These are phyloP conservation scores for Clunio marinus DNA, from an alignment of 2,888 invertebrate genomes.

Conservation along the genomic window DNA sequence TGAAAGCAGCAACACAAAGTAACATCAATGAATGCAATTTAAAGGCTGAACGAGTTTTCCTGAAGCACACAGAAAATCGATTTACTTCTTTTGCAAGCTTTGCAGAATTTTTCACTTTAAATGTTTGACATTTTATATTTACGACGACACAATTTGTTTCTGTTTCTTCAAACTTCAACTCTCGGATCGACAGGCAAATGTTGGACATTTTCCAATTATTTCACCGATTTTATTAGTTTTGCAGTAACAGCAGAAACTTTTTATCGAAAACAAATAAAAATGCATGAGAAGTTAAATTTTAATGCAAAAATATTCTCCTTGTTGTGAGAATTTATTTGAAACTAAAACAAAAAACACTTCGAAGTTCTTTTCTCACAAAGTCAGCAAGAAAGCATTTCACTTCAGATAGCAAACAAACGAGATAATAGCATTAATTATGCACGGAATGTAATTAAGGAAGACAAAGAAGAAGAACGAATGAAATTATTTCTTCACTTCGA, in stretches of 20 bases:
- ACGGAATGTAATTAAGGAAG: neutral
- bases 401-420: neutral
- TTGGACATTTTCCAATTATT: slow-evolving; percentile 2
- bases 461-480: neutral
- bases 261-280: neutral
- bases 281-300: slow-evolving; percentile 7
- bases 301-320: neutral
- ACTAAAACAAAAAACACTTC: no score
- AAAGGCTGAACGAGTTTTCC: slow-evolving; percentile 3
- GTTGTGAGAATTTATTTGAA: neutral
- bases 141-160: neutral
- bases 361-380: no score
- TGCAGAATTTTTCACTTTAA: no score
- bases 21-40: slow-evolving; percentile 13
- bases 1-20: neutral
- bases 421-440: neutral
- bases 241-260: neutral
- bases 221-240: neutral
- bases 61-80: neutral
- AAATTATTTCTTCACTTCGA: neutral
- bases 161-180: neutral
- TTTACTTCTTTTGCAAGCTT: slow-evolving; percentile 2
- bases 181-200: neutral
- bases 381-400: slow-evolving; percentile 1
- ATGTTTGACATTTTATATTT: neutral